Base-by-base conservation (phyloP, 2,797 vertebrate species). In the Oryzias sinensis region DNA sequence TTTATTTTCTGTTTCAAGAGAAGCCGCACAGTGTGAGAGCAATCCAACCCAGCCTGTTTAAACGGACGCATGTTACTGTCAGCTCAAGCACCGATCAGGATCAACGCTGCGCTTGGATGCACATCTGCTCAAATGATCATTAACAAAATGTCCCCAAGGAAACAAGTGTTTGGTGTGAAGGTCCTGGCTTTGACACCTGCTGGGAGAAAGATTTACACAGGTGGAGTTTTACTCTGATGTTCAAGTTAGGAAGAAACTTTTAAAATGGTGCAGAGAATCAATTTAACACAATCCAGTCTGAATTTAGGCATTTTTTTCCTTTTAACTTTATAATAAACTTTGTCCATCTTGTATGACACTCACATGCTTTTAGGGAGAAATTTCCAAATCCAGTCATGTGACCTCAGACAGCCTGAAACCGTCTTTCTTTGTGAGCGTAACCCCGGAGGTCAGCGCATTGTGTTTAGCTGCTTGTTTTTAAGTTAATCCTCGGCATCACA, bases 361-460 rank as follows among this genome's bases (percentile, higher is more conserved):
- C 58, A 50, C 51, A 49, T 62, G 51, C 52, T 59, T 65, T 70
- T 56, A 70, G 56, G 65, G 56, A 68, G 50, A 58, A 62, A 72
- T 81, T 54, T 77, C 27, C 65, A 50, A 64, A 68, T 43, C n/a
- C 7, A 6, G 53, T 70, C 68, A 58, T 65, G 48, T 78, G 74
- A 85, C 37, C 9, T 50, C 13, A 6, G 68, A 60, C 68, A 62
- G 65, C 64, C 68, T 72, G 56, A 76, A 81, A 59, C 71, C 70
- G 70, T 45, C 63, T 75, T 77, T 74, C 69, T 82, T 82, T 86
- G 82, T 85, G 70, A 79, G 74, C 62, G 64, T 81, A 78, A 89
- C 85, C 82, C 79, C 62, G 0, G 70, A 61, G 88, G 83, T 83
- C 83, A 81, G 37, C 0, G 79, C 72, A 90, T 89, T 89, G 87